phyloP scores from a whole-genome alignment of 2,113 vertebrate species.

The Podarcis cretensis region DNA sequence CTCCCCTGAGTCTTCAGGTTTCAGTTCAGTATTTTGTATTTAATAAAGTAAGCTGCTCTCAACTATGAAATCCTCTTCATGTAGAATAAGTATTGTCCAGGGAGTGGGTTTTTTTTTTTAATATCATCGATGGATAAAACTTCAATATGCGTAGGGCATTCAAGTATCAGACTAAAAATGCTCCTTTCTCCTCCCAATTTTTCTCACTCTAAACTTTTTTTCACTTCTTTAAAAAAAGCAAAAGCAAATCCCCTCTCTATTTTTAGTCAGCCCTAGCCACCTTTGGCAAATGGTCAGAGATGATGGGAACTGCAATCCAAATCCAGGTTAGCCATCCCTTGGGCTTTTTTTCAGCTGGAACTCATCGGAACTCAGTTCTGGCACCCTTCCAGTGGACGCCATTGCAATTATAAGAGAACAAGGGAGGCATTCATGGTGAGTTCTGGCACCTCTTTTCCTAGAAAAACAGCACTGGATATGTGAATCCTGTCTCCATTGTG shows the following conservation, averaged over 20 bases:
- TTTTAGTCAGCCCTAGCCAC: no score
- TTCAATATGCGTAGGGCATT: not conserved
- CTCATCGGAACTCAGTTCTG: no score
- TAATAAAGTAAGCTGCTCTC: not conserved
- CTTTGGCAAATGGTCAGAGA: no score
- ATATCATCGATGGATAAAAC: not conserved
- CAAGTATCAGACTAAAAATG: not conserved
- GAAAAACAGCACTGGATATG: no score
- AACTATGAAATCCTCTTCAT: not conserved
- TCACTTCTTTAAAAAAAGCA: not conserved
- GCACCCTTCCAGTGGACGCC: no score
- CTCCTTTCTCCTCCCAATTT: not conserved
- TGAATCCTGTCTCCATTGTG: no score
- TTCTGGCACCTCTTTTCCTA: no score
- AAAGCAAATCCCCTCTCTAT: not conserved
- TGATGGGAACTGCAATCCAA: no score
- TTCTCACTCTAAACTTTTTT: not conserved
- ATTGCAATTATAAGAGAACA: no score
- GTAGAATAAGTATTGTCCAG: not conserved
- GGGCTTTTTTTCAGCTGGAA: no score
- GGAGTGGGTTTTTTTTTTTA: constrained; percentile 13
- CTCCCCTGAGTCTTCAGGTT: fast-evolving
- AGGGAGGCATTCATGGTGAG: no score
- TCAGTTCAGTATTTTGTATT: not conserved
- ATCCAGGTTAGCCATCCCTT: no score